Evolutionary conservation across 2,797 vertebrate genomes (phyloP).

Genomic region (Phaenicophaeus curvirostris): DNA sequence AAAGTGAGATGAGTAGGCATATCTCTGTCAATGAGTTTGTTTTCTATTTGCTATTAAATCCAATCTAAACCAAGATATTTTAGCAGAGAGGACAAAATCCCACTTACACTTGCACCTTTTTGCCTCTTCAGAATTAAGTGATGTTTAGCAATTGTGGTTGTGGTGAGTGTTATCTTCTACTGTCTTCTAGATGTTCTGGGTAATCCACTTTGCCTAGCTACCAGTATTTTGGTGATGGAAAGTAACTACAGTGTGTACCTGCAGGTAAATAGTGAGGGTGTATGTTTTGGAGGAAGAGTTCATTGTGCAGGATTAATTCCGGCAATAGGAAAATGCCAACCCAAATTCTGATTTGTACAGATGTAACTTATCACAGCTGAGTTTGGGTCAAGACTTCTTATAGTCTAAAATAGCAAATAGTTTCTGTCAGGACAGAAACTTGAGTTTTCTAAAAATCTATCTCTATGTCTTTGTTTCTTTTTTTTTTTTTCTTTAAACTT

Average conservation of each 20-base stretch:
- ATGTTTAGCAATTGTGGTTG: too few relatives aligned
- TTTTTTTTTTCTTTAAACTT: background rate
- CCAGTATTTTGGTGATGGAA: background rate
- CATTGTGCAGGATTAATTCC: background rate
- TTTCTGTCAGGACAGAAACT: background rate
- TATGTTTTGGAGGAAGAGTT: background rate
- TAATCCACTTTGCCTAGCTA: too few relatives aligned
- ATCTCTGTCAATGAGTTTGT: too few relatives aligned
- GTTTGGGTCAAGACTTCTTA: background rate
- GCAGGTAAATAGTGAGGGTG: background rate
- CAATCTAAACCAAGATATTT: too few relatives aligned
- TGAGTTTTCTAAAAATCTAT: background rate
- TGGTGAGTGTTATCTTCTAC: too few relatives aligned
- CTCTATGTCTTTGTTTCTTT: background rate
- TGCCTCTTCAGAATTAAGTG: too few relatives aligned
- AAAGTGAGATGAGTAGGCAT: too few relatives aligned
- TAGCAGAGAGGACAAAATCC: too few relatives aligned
- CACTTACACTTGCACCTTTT: too few relatives aligned
- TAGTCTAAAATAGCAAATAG: background rate
- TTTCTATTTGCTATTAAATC: too few relatives aligned
- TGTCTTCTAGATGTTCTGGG: too few relatives aligned
- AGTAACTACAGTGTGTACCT: background rate
- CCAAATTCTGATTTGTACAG: background rate
- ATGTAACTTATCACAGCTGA: background rate
- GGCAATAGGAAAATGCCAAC: background rate